A percentile compares a stretch with the other conserved stretches of the same genome.
These are phyloP conservation scores for Cyaniris semiargus DNA, from an alignment of 2,888 invertebrate genomes.

Conservation along the genomic window DNA sequence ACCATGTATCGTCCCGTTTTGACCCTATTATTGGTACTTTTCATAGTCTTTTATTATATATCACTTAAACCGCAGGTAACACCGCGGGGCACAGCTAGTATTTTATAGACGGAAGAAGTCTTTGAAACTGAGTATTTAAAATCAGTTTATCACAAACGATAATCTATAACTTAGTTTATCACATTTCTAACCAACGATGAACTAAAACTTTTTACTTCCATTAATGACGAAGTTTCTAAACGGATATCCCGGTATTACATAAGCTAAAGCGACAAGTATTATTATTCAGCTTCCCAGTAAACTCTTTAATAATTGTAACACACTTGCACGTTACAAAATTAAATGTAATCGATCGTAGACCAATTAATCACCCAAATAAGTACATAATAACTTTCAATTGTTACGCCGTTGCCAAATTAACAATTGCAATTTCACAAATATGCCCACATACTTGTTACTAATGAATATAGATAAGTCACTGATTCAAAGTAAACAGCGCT, in stretches of 20 bases:
- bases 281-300: background rate
- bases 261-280: background rate
- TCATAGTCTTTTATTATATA: too few relatives aligned
- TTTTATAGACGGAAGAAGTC: too few relatives aligned
- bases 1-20: too few relatives aligned
- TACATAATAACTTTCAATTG: slow-evolving; percentile 6
- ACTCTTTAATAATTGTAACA: background rate
- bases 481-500: slow-evolving; percentile 48
- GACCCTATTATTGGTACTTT: too few relatives aligned
- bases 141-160: background rate
- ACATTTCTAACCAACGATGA: too few relatives aligned
- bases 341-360: slow-evolving; percentile 3
- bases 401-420: slow-evolving; percentile 3
- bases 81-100: too few relatives aligned
- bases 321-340: background rate
- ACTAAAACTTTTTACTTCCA: background rate
- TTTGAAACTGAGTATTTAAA: background rate
- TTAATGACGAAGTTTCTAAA: background rate
- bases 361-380: slow-evolving; percentile 17
- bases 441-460: slow-evolving; percentile 9
- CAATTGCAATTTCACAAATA: slow-evolving; percentile 5
- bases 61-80: too few relatives aligned
- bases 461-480: slow-evolving; percentile 21
- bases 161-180: too few relatives aligned
- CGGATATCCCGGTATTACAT: background rate